Evolutionary conservation across 2,888 invertebrate species (phyloP).

Genomic region (Chromoteleia sp.): DNA sequence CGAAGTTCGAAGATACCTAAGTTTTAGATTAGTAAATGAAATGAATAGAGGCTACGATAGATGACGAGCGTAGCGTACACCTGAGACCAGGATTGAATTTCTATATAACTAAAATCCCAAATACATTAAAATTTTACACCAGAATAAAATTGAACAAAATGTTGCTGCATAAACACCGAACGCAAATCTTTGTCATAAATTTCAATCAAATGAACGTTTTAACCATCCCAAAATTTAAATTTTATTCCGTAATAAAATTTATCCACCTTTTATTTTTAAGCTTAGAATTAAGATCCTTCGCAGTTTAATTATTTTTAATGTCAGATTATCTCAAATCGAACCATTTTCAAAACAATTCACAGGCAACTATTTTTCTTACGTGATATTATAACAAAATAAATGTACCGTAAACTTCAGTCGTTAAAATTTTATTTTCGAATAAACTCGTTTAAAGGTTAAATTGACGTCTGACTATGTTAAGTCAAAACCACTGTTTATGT

Average conservation of each 20-base stretch:
- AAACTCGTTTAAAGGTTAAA: constrained; percentile 18
- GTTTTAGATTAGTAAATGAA: constrained; percentile 82
- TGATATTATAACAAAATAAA: neutral
- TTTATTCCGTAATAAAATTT: too few species aligned
- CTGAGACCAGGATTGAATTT: constrained; percentile 58
- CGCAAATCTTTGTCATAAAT: neutral
- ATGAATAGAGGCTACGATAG: constrained; percentile 77
- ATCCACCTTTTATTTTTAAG: too few species aligned
- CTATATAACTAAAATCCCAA: constrained; percentile 42
- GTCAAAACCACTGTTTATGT: constrained; percentile 23
- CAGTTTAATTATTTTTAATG: too few species aligned
- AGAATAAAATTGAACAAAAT: neutral
- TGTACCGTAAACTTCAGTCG: neutral
- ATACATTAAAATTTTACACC: constrained; percentile 5
- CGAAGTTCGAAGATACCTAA: constrained; percentile 77
- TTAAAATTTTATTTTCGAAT: constrained; percentile 17
- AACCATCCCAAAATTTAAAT: neutral
- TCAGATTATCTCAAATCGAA: neutral
- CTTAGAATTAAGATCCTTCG: too few species aligned
- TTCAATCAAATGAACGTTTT: neutral
- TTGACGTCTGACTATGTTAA: constrained; percentile 18
- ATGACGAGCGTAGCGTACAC: constrained; percentile 47
- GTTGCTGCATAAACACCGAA: neutral
- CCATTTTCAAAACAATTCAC: neutral
- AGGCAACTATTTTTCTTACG: neutral